Evolutionary conservation across 2,797 vertebrate genomes (phyloP), one percentile per base, ranked within the genome.

Genomic region (Discoglossus pictus): DNA sequence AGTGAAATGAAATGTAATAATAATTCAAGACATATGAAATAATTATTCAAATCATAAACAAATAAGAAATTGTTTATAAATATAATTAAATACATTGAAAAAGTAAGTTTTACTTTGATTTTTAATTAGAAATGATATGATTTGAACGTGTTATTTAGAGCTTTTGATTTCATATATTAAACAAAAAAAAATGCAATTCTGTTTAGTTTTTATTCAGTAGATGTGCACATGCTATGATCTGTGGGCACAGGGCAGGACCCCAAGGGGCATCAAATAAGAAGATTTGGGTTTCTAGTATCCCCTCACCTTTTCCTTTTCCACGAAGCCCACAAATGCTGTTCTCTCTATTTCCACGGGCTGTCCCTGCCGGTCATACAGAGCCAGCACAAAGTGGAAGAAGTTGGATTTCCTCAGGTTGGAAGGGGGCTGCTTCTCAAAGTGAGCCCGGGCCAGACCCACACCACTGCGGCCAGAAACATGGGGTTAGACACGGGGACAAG

Each of bases 301-400:
- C 85, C 94, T 86, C 78, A 97, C 97, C 92, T 98, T 98, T 71
- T 99, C 97, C 76, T 99, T 99, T 85, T 99, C 97, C 80, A 99
- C 93, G 86, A 99, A 99, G 73, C 92, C 97, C 79, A 99, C 87
- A 80, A 98, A 99, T 73, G 92, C 94, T 44, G 95, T 99, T 82
- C 96, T 92, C 88, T 98, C 96, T 74, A 98, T 97, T 86, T 99
- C 96, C 90, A 98, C 97, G 39, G 97, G 97, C 83, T 99, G 97
- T 74, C 97, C 96, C 87, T 97, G 95, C 52, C 96, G 90, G 90
- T 99, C 97, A 79, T 99, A 99, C 59, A 98, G 88, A 62, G 97
- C 97, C 89, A 99, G 85, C 73, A 98, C 96, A 86, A 99, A 98
- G 93, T 98, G 97, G 90, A 99, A 96, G 91, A 99, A 99, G 94